phyloP scores from a whole-genome alignment of 2,888 invertebrate species.

The Ceramica pisi region DNA sequence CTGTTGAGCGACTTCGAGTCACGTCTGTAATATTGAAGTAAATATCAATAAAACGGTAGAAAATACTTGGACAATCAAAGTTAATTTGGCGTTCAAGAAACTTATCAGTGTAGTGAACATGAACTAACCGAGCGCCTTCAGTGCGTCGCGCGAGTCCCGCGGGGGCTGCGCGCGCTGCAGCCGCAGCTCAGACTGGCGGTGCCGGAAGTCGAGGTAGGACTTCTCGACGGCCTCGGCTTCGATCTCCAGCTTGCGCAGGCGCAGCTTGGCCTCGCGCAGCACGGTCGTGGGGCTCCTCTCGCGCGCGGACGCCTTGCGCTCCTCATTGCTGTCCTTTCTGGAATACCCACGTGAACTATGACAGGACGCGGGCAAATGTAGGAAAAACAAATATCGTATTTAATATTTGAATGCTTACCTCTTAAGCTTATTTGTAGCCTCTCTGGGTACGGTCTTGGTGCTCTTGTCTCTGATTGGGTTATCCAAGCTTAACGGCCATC shows the following conservation, averaged over 20 bases:
- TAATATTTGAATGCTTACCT: conserved; percentile 71
- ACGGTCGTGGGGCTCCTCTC: conserved; percentile 86
- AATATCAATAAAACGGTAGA: not conserved
- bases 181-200: conserved; percentile 68
- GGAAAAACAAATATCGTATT: too few species aligned
- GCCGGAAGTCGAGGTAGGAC: conserved; percentile 86
- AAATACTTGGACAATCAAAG: too few species aligned
- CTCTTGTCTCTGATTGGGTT: conserved; percentile 71
- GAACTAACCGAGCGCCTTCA: conserved; percentile 32
- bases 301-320: conserved; percentile 48
- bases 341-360: not conserved
- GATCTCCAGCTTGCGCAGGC: conserved; percentile 90
- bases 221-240: conserved; percentile 91
- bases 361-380: too few species aligned
- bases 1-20: conserved; percentile 61
- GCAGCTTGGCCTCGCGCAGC: conserved; percentile 88
- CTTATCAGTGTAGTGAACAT: not conserved
- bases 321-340: conserved; percentile 66
- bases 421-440: conserved; percentile 76
- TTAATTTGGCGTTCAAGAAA: not conserved
- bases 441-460: conserved; percentile 73
- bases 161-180: conserved; percentile 31
- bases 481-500: conserved; percentile 8
- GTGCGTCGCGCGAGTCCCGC: conserved; percentile 9
- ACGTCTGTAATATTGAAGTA: conserved; percentile 64